Conservation (phyloP, 2,888 invertebrate species). For the Trichogramma evanescens region DNA sequence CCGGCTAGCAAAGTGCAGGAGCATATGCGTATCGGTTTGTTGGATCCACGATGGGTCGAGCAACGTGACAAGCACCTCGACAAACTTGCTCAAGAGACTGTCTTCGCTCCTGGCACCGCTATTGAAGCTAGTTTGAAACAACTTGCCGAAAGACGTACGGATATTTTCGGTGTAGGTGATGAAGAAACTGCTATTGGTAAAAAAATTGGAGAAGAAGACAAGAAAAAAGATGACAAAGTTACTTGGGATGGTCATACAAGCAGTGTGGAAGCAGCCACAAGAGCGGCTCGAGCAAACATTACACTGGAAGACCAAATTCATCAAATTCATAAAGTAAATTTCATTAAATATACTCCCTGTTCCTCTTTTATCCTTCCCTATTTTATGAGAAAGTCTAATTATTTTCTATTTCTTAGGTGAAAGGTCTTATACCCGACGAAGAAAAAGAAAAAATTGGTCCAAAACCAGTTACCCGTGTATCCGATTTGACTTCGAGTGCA, state of each 20-base stretch:
- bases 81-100: constrained; percentile 84
- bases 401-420: constrained; percentile 40
- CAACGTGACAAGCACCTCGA: constrained; percentile 91
- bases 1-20: constrained; percentile 96
- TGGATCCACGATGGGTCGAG: constrained; percentile 97
- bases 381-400: not conserved
- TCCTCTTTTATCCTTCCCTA: not conserved
- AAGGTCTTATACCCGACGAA: constrained; percentile 88
- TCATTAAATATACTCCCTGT: not conserved
- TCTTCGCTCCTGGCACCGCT: constrained; percentile 72
- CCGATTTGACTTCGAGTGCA: constrained; percentile 43
- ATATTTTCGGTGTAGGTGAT: constrained; percentile 98
- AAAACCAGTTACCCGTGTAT: constrained; percentile 61
- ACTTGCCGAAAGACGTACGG: constrained; percentile 96
- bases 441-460: constrained; percentile 97
- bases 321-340: constrained; percentile 82
- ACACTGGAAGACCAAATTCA: constrained; percentile 95
- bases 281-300: constrained; percentile 90
- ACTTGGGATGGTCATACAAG: constrained; percentile 99
- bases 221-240: constrained; percentile 80
- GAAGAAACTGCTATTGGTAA: constrained; percentile 99
- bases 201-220: constrained; percentile 87
- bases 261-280: constrained; percentile 90
- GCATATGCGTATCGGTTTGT: constrained; percentile 92
- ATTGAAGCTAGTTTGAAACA: constrained; percentile 93